A percentile compares a stretch with the other conserved stretches of the same genome.
Conservation (phyloP, 2,113 vertebrate genomes). For the Pleuronectes platessa region DNA sequence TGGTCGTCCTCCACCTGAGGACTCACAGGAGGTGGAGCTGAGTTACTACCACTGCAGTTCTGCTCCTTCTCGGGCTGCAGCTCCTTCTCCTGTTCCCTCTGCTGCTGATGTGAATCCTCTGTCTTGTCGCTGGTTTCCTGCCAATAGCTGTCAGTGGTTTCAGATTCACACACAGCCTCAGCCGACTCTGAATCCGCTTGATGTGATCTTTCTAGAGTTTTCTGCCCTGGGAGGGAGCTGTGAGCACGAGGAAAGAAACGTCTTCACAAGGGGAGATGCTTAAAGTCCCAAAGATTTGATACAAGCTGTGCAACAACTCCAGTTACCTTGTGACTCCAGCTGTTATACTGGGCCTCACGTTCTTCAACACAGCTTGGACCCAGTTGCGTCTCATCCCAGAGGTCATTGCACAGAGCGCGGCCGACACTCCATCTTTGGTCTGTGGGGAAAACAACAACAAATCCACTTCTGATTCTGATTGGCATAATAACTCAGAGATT, state of each 20-base stretch:
- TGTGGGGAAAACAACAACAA: constrained; percentile 53
- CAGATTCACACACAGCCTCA: constrained; percentile 39
- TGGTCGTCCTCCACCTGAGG: constrained; percentile 73
- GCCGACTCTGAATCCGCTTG: constrained; percentile 2
- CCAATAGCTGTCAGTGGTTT: constrained; percentile 81
- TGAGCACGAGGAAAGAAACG: background rate
- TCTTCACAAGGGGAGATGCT: background rate
- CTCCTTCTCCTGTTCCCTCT: constrained; percentile 57
- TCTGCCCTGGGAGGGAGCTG: constrained; percentile 84
- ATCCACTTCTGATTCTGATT: too few species aligned
- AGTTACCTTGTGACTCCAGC: constrained; percentile 87
- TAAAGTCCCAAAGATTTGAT: background rate
- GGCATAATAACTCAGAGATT: too few species aligned
- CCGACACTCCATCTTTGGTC: constrained; percentile 89
- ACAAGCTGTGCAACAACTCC: background rate
- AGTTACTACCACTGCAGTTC: constrained; percentile 24
- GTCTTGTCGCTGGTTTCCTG: constrained; percentile 87
- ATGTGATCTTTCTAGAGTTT: constrained; percentile 36
- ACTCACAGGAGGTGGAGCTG: constrained; percentile 41
- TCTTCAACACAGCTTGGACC: constrained; percentile 95
- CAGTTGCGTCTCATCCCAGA: constrained; percentile 91
- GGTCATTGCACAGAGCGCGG: constrained; percentile 90
- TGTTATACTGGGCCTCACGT: constrained; percentile 83
- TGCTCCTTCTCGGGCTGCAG: constrained; percentile 19
- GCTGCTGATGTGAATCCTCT: constrained; percentile 84